phyloP scores from a whole-genome alignment of 2,797 vertebrate species.

The Betta splendens region DNA sequence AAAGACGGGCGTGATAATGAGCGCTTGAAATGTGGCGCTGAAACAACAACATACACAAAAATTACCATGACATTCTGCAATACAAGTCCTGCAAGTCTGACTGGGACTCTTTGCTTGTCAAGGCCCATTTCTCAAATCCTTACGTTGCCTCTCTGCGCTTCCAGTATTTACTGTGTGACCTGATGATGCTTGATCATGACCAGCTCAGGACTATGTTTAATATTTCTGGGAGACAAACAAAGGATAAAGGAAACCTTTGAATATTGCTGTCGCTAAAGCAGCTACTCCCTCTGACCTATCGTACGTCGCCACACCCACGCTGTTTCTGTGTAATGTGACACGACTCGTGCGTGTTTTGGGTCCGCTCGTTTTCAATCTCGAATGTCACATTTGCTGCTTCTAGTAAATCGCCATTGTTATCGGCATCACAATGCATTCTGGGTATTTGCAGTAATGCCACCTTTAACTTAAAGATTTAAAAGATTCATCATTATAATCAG shows the following conservation, averaged over 20 bases:
- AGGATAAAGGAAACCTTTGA: background rate
- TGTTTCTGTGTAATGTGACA: background rate
- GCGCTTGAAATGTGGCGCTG: conserved; percentile 1
- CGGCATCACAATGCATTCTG: no score
- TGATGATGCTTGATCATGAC: no score
- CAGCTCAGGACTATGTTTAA: no score
- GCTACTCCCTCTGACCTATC: background rate
- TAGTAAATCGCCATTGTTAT: no score
- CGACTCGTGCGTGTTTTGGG: background rate
- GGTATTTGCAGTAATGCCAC: no score
- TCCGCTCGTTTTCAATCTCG: background rate
- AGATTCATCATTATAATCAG: no score
- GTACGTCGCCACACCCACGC: background rate
- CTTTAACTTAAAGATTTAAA: no score
- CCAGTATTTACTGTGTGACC: no score
- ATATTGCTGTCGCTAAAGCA: background rate
- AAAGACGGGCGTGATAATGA: conserved; percentile 5
- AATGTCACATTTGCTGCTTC: no score
- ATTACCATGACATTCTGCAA: background rate
- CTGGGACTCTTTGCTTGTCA: no score
- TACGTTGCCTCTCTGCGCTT: no score
- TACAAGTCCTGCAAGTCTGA: background rate
- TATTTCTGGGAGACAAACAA: background rate
- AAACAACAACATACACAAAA: conserved; percentile 1
- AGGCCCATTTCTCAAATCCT: no score